These are phyloP conservation scores for Drosophila virilis DNA, from an alignment of 1,140 invertebrate species.

Conservation along the genomic window DNA sequence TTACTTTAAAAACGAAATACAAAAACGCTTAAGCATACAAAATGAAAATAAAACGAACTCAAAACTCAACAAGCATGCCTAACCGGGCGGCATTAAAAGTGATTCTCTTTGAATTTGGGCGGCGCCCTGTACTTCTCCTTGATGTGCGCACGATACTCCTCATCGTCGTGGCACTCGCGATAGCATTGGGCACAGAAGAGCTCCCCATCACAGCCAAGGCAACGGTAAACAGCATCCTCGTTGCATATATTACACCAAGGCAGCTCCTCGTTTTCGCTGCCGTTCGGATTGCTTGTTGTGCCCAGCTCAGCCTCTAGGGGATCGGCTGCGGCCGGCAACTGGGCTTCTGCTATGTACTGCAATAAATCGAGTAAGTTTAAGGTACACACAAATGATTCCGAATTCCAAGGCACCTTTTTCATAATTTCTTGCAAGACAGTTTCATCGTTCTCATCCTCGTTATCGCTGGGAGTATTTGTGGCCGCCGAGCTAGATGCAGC, in stretches of 20 bases:
- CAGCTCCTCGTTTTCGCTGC: conserved; percentile 86
- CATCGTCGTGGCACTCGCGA: conserved; percentile 85
- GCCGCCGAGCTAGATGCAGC: conserved; percentile 20
- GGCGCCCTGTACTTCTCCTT: conserved; percentile 66
- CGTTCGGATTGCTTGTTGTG: not conserved
- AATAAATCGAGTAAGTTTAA: no score
- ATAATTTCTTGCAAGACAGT: conserved; percentile 83
- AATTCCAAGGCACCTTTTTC: conserved; percentile 51
- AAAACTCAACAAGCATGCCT: conserved; percentile 10
- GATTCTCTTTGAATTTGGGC: conserved; percentile 78
- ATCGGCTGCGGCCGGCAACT: conserved; percentile 57
- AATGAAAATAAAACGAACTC: conserved; percentile 10
- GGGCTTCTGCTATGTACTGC: conserved; percentile 73
- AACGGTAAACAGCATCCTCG: conserved; percentile 89
- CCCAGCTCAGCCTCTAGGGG: conserved; percentile 64
- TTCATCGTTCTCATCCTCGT: conserved; percentile 84
- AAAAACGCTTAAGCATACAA: conserved; percentile 7
- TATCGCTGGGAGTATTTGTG: conserved; percentile 79
- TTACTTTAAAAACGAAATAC: conserved; percentile 3
- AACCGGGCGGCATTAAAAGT: conserved; percentile 50
- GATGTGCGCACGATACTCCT: conserved; percentile 75
- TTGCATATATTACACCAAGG: conserved; percentile 92
- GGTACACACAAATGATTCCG: not conserved
- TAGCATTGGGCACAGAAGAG: conserved; percentile 90
- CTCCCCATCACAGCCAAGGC: conserved; percentile 89